phyloP scores from a whole-genome alignment of 2,888 invertebrate genomes.

The Drosophila borborema region DNA sequence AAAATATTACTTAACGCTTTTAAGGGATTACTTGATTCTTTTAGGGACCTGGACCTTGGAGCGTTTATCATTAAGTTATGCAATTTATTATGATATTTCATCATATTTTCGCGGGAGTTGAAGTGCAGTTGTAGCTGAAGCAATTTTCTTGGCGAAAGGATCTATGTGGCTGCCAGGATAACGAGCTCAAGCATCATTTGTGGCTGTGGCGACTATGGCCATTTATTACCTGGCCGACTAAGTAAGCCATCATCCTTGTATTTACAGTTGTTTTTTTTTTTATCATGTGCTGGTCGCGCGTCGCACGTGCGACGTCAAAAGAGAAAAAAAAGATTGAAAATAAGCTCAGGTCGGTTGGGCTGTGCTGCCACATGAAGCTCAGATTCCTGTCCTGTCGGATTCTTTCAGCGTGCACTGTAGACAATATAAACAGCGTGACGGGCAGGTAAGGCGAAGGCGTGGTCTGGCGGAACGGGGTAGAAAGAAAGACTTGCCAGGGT shows the following conservation, averaged over 20 bases:
- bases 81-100: conserved; percentile 44
- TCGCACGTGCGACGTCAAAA: conserved; percentile 52
- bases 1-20: not conserved
- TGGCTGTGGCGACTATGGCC: conserved; percentile 56
- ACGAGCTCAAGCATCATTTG: conserved; percentile 60
- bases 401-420: conserved; percentile 53
- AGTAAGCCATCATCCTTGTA: conserved; percentile 76
- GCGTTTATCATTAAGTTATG: conserved; percentile 31
- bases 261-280: conserved; percentile 74
- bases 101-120: conserved; percentile 15
- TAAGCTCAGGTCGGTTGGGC: conserved; percentile 54
- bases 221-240: conserved; percentile 74
- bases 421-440: conserved; percentile 62
- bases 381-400: conserved; percentile 68
- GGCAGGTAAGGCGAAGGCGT: conserved; percentile 22
- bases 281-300: conserved; percentile 51
- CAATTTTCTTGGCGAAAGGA: conserved; percentile 41
- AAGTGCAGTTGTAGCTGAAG: conserved; percentile 6
- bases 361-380: conserved; percentile 44
- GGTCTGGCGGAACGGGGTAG: not conserved
- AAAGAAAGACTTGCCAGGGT: conserved; percentile 31
- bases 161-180: conserved; percentile 40
- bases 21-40: not conserved
- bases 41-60: not conserved
- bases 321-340: conserved; percentile 55